Conservation (phyloP, 1,140 invertebrate species). For the Dysdera silvatica region DNA sequence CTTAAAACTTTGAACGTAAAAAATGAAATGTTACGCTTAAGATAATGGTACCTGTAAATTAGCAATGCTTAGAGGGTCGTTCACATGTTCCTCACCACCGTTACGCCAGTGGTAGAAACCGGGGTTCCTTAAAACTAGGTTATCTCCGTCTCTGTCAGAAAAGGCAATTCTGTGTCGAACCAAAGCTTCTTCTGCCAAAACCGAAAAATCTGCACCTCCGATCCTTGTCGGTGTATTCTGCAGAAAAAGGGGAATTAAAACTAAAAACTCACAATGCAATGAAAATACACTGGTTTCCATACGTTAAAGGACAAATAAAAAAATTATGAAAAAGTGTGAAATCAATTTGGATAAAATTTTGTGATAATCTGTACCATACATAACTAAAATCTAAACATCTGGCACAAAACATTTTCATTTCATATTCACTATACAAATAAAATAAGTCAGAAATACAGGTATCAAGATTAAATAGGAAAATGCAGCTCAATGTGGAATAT, state of each 20-base stretch:
- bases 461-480: too few species aligned
- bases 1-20: neutral
- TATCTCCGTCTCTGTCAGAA: constrained; percentile 59
- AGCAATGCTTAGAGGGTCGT: constrained; percentile 88
- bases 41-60: constrained; percentile 56
- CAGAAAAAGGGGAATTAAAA: too few species aligned
- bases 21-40: neutral
- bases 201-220: constrained; percentile 83
- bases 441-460: too few species aligned
- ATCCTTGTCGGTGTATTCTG: constrained; percentile 86
- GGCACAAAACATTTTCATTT: neutral
- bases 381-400: neutral
- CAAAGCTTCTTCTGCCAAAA: constrained; percentile 78
- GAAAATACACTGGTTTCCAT: too few species aligned
- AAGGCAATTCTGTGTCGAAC: constrained; percentile 75
- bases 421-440: too few species aligned
- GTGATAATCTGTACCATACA: neutral
- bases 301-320: neutral
- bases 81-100: constrained; percentile 96
- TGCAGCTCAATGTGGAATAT: too few species aligned
- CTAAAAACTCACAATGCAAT: too few species aligned
- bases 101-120: constrained; percentile 93
- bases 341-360: neutral
- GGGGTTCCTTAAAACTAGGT: constrained; percentile 74
- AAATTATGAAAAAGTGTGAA: neutral